Evolutionary conservation across 2,888 invertebrate genomes (phyloP), one percentile per base, ranked within the genome.

Genomic region (Leptinotarsa rubiginosa): DNA sequence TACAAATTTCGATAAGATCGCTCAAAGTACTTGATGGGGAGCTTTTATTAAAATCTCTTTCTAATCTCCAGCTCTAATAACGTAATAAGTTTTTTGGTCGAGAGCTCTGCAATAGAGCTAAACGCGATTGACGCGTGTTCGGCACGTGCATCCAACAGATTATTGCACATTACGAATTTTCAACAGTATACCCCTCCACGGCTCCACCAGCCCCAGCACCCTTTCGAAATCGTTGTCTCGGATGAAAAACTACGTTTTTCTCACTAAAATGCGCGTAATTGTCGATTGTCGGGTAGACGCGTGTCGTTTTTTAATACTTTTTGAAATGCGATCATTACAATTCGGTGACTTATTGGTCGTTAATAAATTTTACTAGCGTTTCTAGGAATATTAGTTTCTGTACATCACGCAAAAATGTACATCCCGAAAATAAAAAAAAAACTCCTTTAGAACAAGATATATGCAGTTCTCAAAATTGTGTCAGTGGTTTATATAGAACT

Each of bases 91-190:
- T 84, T 81, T 83, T 82, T 83, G 83, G 82, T 83, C 73, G 80
- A 82, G 81, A 82, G 82, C 80, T 77, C 78, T 75, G 75, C 78
- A 81, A 79, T 80, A 82, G 71, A 76, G 73, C 71, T 70, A 71
- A 78, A 75, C 71, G 77, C 77, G 74, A 68, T 70, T 70, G 81
- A 64, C 84, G 79, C 84, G 85, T 84, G 85, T 41, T 78, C 5
- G 77, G 16, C 85, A 83, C 85, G 85, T 83, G 85, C 70, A 80
- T 77, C 69, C 49, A 78, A 76, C 79, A 81, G 84, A 84, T 85
- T 85, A 85, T 85, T 85, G 81, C 85, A 83, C 85, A 85, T 85
- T 84, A 82, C 77, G 79, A 80, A 77, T 78, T 79, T 76, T 76
- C 79, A 76, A 76, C 74, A 75, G 74, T 75, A 20, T 31, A 71